Percentiles rank a stretch among this genome's conserved stretches.
These are phyloP conservation scores for Morone saxatilis DNA, from an alignment of 2,113 vertebrate species.

Conservation along the genomic window DNA sequence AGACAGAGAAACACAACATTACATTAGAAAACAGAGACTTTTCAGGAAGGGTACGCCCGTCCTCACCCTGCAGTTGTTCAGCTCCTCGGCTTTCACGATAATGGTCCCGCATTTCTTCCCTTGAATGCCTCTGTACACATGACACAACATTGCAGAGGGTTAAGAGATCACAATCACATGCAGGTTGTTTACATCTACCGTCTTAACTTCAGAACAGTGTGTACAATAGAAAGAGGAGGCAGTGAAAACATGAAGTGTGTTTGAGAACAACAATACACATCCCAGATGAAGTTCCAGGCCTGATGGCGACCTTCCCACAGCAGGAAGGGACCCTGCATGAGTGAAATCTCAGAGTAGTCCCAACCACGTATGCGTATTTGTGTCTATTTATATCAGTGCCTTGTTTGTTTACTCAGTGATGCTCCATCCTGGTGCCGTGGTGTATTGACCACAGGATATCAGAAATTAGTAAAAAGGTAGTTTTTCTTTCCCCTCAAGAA, in stretches of 20 bases:
- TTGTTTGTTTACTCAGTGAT: not conserved
- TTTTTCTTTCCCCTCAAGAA: not conserved
- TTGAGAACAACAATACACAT: not conserved
- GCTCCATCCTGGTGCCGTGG: not conserved
- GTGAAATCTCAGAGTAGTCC: not conserved
- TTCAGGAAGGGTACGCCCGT: not conserved
- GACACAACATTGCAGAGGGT: constrained; percentile 20
- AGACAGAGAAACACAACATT: not conserved
- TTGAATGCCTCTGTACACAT: constrained; percentile 91
- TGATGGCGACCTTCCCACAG: not conserved
- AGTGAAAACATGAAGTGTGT: not conserved
- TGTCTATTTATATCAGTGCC: not conserved
- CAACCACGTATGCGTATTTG: not conserved
- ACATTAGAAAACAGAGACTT: not conserved
- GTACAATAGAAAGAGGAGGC: not conserved
- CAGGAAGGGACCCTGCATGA: not conserved
- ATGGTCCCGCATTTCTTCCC: constrained; percentile 96
- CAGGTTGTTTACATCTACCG: not conserved
- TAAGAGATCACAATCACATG: not conserved
- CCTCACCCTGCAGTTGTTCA: constrained; percentile 96
- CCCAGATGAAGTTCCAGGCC: not conserved
- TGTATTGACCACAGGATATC: not conserved
- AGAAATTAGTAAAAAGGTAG: not conserved
- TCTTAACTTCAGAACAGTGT: not conserved
- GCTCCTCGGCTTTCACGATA: constrained; percentile 95